phyloP scores from a whole-genome alignment of 2,888 invertebrate species.

The Apamea crenata region DNA sequence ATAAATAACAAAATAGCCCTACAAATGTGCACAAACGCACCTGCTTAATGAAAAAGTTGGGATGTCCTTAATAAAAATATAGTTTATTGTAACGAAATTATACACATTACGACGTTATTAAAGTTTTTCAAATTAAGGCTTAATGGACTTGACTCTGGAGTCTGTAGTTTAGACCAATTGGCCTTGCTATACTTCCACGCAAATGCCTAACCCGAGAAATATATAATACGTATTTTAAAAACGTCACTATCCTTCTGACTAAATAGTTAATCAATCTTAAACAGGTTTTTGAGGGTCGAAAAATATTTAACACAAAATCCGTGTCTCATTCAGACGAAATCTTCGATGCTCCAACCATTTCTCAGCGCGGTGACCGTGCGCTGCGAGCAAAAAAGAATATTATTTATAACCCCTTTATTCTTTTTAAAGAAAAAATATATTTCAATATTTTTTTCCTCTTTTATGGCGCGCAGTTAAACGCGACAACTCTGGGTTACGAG shows the following conservation, averaged over 20 bases:
- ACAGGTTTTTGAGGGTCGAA: constrained; percentile 33
- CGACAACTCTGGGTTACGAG: constrained; percentile 76
- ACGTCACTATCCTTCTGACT: neutral
- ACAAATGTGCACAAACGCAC: constrained; percentile 80
- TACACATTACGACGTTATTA: constrained; percentile 70
- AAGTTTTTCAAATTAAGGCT: constrained; percentile 48
- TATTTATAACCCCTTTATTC: constrained; percentile 80
- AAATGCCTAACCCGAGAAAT: neutral
- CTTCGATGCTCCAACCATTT: constrained; percentile 55
- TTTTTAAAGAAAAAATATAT: constrained; percentile 76
- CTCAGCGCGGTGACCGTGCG: constrained; percentile 61
- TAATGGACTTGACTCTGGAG: constrained; percentile 13
- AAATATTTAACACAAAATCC: constrained; percentile 61
- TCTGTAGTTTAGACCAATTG: neutral
- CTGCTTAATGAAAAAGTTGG: constrained; percentile 83
- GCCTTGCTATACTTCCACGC: neutral
- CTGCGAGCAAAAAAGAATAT: constrained; percentile 75
- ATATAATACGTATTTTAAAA: neutral
- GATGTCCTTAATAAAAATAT: constrained; percentile 78
- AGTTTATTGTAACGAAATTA: constrained; percentile 69
- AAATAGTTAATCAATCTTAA: constrained; percentile 25
- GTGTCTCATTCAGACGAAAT: constrained; percentile 66
- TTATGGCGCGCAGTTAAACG: constrained; percentile 79
- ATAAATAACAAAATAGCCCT: constrained; percentile 78
- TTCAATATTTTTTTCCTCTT: constrained; percentile 70